Conservation (phyloP, 2,113 vertebrate genomes). For the Scalopus aquaticus region DNA sequence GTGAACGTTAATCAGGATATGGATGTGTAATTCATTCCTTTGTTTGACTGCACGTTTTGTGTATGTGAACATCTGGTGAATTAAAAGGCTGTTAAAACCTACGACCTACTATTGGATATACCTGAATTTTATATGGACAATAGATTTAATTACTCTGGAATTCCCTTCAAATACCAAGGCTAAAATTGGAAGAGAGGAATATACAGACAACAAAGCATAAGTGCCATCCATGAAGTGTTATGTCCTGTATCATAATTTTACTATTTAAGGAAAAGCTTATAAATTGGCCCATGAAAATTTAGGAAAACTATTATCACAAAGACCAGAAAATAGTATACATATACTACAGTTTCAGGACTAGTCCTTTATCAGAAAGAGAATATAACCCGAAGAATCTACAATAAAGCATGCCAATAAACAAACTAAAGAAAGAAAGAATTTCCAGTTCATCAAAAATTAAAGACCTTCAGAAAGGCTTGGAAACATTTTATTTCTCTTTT, state of each 20-base stretch:
- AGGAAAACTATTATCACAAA: background rate
- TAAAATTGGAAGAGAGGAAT: background rate
- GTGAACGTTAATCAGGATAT: conserved; percentile 28
- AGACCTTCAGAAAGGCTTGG: background rate
- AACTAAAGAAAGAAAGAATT: background rate
- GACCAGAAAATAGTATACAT: background rate
- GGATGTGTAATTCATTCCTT: conserved; percentile 19
- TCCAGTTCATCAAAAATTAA: background rate
- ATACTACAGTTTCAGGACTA: background rate
- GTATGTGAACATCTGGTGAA: conserved; percentile 51
- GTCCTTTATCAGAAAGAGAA: background rate
- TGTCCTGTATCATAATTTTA: background rate
- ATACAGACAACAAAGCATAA: background rate
- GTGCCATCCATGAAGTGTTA: background rate
- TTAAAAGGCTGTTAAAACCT: conserved; percentile 42
- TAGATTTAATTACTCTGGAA: conserved; percentile 11
- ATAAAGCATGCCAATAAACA: background rate
- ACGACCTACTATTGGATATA: background rate
- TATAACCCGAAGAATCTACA: background rate
- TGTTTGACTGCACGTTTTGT: conserved; percentile 31
- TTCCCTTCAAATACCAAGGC: background rate
- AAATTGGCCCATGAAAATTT: background rate
- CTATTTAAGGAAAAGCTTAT: background rate
- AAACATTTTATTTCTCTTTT: background rate
- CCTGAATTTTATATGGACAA: background rate